Base-by-base conservation (phyloP, 2,888 invertebrate genomes). In the Ornithoptera priamus region DNA sequence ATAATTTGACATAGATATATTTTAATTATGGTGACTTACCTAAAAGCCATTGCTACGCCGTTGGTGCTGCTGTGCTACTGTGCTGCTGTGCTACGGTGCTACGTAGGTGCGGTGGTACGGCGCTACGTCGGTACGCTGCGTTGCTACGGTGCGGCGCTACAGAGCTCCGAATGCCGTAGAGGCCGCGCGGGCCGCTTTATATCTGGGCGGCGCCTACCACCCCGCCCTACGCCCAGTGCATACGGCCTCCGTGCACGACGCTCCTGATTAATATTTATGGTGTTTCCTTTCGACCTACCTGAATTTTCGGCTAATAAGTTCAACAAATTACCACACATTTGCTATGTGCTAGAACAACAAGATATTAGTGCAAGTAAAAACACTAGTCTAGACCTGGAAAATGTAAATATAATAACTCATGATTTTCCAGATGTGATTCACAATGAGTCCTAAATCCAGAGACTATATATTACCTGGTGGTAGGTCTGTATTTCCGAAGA, bases 121-220 rank as follows among this genome's bases (percentile, higher is more conserved):
- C 5, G 30, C 30, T 30, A 30, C 30, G 30, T 30, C 30, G 30
- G 30, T 30, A 22, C 22, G 22, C 22, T 22, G 30, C 30, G 30
- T 30, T 39, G 10, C 39, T 82, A 82, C 81, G 80, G 72, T 72
- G 72, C 65, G 71, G 62, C 70, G 67, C 74, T 68, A 66, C 69
- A 74, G 71, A 72, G 72, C 78, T 78, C 78, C 81, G 76, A 75
- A 76, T 85, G 83, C 79, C 80, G 81, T 69, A 72, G 80, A 78
- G 78, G 78, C 72, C 77, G 74, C 75, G 80, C 74, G 77, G 77
- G 76, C 73, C 72, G 76, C 81, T 82, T 90, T 90, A 87, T 89
- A 89, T 86, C 75, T 76, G 82, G 79, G 78, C 78, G 81, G 80
- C 79, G 76, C 78, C 78, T 75, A 76, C 76, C 69, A 72, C 72